These are phyloP conservation scores for Ardeotis arabs DNA, from an alignment of 2,113 vertebrate species.

Conservation along the genomic window DNA sequence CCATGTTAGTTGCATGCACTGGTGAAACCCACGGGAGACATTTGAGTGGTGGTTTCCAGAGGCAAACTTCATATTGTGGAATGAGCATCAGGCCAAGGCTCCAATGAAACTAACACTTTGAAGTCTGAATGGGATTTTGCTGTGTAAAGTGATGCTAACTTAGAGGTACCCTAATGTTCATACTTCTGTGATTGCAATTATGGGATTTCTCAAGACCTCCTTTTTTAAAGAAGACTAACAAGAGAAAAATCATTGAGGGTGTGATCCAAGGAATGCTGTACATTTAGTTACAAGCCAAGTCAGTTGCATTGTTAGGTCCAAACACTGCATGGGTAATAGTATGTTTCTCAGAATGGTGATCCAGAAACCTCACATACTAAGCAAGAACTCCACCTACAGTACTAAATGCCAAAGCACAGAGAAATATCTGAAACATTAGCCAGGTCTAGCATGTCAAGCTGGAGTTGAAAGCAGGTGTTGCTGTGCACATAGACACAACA, in stretches of 20 bases:
- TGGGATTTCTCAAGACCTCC: not conserved
- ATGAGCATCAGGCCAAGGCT: not conserved
- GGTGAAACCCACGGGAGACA: not conserved
- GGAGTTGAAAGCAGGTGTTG: not conserved
- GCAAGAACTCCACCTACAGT: not conserved
- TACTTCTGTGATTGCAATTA: not conserved
- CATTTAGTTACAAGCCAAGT: not conserved
- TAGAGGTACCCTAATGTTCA: not conserved
- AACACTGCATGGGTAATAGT: not conserved
- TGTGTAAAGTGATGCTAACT: not conserved
- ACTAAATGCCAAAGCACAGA: not conserved
- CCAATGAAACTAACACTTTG: not conserved
- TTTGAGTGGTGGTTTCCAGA: not conserved
- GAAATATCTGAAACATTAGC: not conserved
- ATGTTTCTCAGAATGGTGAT: not conserved
- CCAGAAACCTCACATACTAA: not conserved
- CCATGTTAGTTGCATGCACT: not conserved
- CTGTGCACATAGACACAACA: not conserved
- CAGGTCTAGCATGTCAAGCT: not conserved
- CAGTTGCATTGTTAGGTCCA: rapidly evolving
- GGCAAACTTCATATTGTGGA: not conserved
- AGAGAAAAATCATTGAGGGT: not conserved
- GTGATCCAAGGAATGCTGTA: not conserved
- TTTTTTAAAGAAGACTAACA: not conserved
- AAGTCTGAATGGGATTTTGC: not conserved